Evolutionary conservation across 2,888 invertebrate species (phyloP).

Genomic region (Amphipyra berbera): DNA sequence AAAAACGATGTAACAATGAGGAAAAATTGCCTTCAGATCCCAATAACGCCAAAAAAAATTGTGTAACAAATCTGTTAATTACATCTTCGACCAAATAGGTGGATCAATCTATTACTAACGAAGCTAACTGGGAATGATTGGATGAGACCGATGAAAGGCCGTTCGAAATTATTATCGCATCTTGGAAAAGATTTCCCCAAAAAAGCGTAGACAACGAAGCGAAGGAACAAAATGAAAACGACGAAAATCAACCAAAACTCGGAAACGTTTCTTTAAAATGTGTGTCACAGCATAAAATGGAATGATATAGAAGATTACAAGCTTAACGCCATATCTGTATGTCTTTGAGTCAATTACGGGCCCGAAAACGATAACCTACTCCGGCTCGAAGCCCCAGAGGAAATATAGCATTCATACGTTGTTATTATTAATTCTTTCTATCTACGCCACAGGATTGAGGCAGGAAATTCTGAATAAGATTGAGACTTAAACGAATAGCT

Average conservation of each 20-base stretch:
- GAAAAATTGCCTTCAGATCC: too few relatives aligned
- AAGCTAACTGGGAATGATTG: constrained; percentile 11
- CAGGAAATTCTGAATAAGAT: constrained; percentile 20
- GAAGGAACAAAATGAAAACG: constrained; percentile 6
- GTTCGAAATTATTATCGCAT: constrained; percentile 14
- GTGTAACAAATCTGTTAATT: constrained; percentile 8
- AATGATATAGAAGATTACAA: constrained; percentile 18
- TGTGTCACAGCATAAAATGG: constrained; percentile 7
- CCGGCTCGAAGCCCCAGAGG: constrained; percentile 33
- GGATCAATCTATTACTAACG: constrained; percentile 6
- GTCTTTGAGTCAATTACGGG: constrained; percentile 33
- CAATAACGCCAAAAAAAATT: too few relatives aligned
- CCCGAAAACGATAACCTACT: constrained; percentile 42
- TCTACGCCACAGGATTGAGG: constrained; percentile 26
- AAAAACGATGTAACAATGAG: too few relatives aligned
- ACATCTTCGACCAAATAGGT: constrained; percentile 5
- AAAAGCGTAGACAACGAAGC: not conserved
- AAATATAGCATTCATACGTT: constrained; percentile 58
- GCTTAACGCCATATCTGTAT: constrained; percentile 5
- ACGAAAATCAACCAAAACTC: not conserved
- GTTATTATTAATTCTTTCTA: constrained; percentile 60
- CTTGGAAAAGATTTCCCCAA: not conserved
- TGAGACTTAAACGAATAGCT: constrained; percentile 10
- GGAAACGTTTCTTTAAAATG: constrained; percentile 3
- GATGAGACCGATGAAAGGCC: constrained; percentile 7